A percentile compares a stretch with the other conserved stretches of the same genome.
Evolutionary conservation across 2,888 invertebrate genomes (phyloP).

Genomic region (Melinaea marsaeus): DNA sequence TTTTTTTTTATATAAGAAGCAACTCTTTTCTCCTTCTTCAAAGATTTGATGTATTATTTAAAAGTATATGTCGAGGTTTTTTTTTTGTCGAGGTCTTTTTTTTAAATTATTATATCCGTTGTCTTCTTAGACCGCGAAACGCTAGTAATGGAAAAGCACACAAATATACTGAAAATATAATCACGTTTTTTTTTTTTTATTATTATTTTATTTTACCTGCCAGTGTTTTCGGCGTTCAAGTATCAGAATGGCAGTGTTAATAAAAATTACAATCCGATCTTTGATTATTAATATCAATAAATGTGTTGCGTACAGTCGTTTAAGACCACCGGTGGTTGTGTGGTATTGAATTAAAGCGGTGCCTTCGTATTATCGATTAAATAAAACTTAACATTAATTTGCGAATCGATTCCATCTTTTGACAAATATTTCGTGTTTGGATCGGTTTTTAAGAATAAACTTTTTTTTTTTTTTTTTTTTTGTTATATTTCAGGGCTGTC

Average conservation of each 20-base stretch:
- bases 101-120: constrained; percentile 14
- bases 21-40: constrained; percentile 33
- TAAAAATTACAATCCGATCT: constrained; percentile 12
- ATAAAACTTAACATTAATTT: constrained; percentile 53
- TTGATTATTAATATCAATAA: constrained; percentile 21
- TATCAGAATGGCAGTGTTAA: background rate
- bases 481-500: constrained; percentile 33
- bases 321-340: constrained; percentile 39
- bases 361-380: constrained; percentile 36
- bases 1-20: constrained; percentile 18
- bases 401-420: constrained; percentile 34
- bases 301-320: constrained; percentile 37
- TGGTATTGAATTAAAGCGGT: constrained; percentile 50
- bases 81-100: constrained; percentile 42
- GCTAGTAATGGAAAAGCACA: too few relatives aligned
- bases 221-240: too few relatives aligned
- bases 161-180: too few relatives aligned
- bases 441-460: constrained; percentile 38
- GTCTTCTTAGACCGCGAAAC: too few relatives aligned
- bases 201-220: too few relatives aligned
- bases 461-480: constrained; percentile 26
- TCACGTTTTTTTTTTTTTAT: too few relatives aligned
- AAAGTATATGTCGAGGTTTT: constrained; percentile 27
- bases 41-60: constrained; percentile 49
- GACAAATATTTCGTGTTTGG: too few relatives aligned